Conservation (phyloP, 2,888 invertebrate species). For the Oxystoma pomonae region DNA sequence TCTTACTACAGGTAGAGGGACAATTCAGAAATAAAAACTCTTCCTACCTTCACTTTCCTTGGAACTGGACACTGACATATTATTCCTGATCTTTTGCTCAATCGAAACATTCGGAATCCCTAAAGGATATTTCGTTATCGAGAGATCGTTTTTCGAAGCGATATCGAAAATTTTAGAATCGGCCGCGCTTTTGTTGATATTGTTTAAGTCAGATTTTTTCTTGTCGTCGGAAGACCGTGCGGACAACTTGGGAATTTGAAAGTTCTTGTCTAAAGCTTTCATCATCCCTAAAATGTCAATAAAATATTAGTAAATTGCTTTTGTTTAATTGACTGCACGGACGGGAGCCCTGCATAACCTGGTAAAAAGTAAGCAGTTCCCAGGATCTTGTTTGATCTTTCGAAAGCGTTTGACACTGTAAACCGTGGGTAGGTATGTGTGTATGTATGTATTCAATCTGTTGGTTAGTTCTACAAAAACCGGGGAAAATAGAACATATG, state of each 20-base stretch:
- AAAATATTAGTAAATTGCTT: no score
- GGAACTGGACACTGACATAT: conserved; percentile 32
- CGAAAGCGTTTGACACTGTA: no score
- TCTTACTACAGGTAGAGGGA: no score
- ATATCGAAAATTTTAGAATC: conserved; percentile 44
- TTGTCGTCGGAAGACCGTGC: conserved; percentile 51
- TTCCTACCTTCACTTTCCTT: conserved; percentile 18
- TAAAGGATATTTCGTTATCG: conserved; percentile 40
- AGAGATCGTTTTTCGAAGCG: conserved; percentile 36
- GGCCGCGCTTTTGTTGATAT: conserved; percentile 36
- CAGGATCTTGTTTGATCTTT: no score
- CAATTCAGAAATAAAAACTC: no score
- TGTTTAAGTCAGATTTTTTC: conserved; percentile 35
- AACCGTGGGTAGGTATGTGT: no score
- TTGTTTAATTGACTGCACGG: no score
- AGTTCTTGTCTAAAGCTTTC: conserved; percentile 76
- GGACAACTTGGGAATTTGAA: conserved; percentile 82
- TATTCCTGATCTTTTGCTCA: conserved; percentile 42
- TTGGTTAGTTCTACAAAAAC: no score
- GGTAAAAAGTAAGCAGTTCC: conserved; percentile 48
- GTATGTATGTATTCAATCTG: no score
- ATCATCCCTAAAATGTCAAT: conserved; percentile 53
- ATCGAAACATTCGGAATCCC: conserved; percentile 41
- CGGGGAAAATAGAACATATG: no score
- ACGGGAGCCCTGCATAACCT: conserved; percentile 67